Base-by-base conservation (phyloP, 2,113 vertebrate genomes). In the Plecotus auritus region DNA sequence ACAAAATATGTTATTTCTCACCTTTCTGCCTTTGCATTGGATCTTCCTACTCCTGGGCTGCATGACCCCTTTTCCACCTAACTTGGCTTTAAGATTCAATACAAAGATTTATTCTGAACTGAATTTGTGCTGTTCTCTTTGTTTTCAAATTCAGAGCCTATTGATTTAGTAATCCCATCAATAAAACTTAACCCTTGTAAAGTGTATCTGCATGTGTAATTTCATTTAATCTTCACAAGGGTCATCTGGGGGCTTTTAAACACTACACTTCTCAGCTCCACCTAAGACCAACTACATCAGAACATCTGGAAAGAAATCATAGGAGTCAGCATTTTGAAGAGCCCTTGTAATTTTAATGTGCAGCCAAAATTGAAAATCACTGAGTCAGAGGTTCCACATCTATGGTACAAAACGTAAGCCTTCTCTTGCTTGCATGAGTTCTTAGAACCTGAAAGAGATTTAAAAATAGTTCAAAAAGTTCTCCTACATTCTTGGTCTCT, bases 161-260 rank as follows among this genome's bases (percentile, higher is more conserved):
- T 76, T 85, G 70, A 93, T 83, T 93, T 92, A 74, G 35, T 87
- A 89, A 93, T 88, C 47, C 54, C 54, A 54, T 90, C 66, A 84
- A 70, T 92, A 80, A 74, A 4, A 83, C 23, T 5, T 69, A 93
- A 83, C 28, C 69, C 96, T 92, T 92, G 76, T 49, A 91, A 95
- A 96, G 49, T 70, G 64, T 22, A 93, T 56, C 69, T 74, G 89
- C 30, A 45, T 40, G 51, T 4, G 12, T 85, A 88, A 91, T 93
- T 90, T 93, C 67, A 89, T 59, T 94, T 91, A 66, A 66, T 85
- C 30, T 76, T 91, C 42, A 74, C 13, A 77, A 88, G 59, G 85
- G 22, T 80, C 42, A 88, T 49, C 40, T 51, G 12, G 22, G 45
- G n/a, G 7, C 30, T 82, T 90, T 74, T 93, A 82, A 77, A 88